Conservation (phyloP, 2,113 vertebrate genomes). For the Telmatochromis sp. region DNA sequence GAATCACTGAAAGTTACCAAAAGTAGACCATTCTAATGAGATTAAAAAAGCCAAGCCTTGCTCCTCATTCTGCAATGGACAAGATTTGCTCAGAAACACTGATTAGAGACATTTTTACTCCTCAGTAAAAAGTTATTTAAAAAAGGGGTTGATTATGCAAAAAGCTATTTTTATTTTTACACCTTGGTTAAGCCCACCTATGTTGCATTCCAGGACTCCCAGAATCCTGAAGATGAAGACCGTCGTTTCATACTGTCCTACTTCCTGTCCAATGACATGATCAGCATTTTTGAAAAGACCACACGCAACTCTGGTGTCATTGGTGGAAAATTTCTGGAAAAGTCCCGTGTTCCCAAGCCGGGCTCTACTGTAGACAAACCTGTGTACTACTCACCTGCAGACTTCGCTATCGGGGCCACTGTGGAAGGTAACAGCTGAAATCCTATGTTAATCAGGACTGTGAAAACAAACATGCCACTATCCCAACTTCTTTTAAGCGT, state of each 20-base stretch:
- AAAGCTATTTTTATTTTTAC: not conserved
- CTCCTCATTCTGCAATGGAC: not conserved
- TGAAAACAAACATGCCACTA: not conserved
- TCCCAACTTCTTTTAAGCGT: not conserved
- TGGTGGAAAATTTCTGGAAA: slow-evolving; percentile 81
- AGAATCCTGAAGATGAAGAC: slow-evolving; percentile 71
- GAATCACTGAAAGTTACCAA: not conserved
- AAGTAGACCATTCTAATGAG: not conserved
- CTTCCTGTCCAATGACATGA: slow-evolving; percentile 78
- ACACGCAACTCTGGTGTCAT: slow-evolving; percentile 82
- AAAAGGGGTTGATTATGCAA: not conserved
- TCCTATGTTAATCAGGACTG: not conserved
- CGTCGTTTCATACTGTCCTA: slow-evolving; percentile 85
- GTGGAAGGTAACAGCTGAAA: slow-evolving; percentile 76
- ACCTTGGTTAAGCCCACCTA: not conserved
- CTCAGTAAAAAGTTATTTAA: not conserved
- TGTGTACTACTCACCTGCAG: slow-evolving; percentile 78
- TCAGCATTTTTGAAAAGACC: slow-evolving; percentile 85
- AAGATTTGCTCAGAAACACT: not conserved
- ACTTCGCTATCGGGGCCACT: slow-evolving; percentile 81
- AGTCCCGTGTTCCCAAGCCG: slow-evolving; percentile 78
- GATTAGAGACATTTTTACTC: not conserved
- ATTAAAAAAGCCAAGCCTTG: not conserved
- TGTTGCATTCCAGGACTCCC: slow-evolving; percentile 75
- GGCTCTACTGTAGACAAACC: slow-evolving; percentile 71